Conservation (phyloP, 2,797 vertebrate species). For the Spheniscus humboldti region DNA sequence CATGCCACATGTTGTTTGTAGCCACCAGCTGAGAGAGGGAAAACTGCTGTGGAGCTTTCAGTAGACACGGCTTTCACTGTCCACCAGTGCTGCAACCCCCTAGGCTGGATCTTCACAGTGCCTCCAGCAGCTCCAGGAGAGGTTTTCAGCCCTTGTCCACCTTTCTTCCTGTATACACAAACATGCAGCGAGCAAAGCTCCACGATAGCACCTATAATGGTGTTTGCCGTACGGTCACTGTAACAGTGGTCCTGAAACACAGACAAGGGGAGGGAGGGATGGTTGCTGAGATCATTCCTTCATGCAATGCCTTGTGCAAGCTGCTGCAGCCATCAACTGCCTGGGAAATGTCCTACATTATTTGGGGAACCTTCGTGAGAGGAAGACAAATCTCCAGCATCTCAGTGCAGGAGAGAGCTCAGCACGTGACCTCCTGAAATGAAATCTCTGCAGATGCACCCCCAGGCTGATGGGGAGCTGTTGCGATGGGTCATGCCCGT, state of each 20-base stretch:
- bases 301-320: background rate
- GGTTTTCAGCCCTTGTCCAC: background rate
- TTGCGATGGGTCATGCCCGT: slow-evolving; percentile 23
- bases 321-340: background rate
- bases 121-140: background rate
- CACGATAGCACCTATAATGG: fast-evolving
- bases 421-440: background rate
- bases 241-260: background rate
- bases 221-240: background rate
- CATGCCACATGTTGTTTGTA: background rate
- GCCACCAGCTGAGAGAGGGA: background rate
- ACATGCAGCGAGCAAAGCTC: background rate
- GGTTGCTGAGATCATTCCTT: background rate
- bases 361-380: background rate
- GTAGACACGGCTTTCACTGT: fast-evolving
- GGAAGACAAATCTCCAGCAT: background rate
- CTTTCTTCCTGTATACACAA: background rate
- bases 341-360: background rate
- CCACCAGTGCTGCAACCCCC: background rate
- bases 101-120: background rate
- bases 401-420: background rate
- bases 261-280: background rate
- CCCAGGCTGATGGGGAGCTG: background rate
- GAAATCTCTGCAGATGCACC: background rate
- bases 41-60: background rate